A percentile compares a stretch with the other conserved stretches of the same genome.
These are phyloP conservation scores for Dendrocincla fuliginosa DNA, from an alignment of 2,797 vertebrate species.

Conservation along the genomic window DNA sequence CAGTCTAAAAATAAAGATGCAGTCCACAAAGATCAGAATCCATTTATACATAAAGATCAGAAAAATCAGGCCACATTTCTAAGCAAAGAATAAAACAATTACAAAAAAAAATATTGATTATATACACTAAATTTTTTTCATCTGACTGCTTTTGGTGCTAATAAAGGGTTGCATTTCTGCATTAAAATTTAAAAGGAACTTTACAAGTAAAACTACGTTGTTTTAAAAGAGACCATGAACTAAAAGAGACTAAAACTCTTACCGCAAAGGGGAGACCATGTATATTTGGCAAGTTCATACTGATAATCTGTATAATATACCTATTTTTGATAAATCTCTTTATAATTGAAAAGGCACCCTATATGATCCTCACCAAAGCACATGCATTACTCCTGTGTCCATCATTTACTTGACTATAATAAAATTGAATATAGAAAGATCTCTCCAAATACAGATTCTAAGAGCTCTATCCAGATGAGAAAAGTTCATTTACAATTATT, in stretches of 20 bases:
- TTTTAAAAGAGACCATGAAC: not conserved
- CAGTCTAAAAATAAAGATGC: not conserved
- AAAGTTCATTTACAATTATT: not conserved
- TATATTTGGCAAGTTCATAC: not conserved
- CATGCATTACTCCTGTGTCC: not conserved
- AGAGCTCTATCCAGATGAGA: not conserved
- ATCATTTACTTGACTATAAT: not conserved
- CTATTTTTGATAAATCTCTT: not conserved
- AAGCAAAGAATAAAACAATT: not conserved
- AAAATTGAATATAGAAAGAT: not conserved
- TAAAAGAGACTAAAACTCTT: not conserved
- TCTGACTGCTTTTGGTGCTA: not conserved
- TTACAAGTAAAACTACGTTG: not conserved
- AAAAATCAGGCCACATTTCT: not conserved
- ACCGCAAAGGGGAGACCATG: accelerated
- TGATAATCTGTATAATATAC: not conserved
- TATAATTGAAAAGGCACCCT: not conserved
- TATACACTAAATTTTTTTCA: not conserved
- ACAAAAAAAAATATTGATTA: not conserved
- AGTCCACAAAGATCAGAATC: not conserved
- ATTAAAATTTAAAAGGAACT: not conserved
- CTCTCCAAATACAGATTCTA: not conserved
- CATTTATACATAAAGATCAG: not conserved
- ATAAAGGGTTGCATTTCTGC: not conserved
- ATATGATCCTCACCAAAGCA: not conserved